Evolutionary conservation across 2,113 vertebrate genomes (phyloP), one percentile per base, ranked within the genome.

Genomic region (Oncorhynchus masou): DNA sequence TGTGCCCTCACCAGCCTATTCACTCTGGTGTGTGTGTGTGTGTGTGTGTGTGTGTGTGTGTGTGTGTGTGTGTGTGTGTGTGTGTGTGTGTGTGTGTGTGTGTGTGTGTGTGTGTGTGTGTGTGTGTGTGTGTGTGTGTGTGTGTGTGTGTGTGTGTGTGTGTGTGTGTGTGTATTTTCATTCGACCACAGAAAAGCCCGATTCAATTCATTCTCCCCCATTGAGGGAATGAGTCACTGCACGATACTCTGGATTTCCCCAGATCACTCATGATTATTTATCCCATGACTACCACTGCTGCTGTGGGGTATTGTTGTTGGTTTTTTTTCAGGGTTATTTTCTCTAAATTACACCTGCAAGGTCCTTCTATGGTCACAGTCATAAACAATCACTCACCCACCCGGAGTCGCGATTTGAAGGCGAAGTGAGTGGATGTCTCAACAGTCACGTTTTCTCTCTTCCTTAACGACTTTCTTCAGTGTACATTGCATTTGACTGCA

Each of bases 291-390:
- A 83, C 65, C 72, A 81, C 84, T 48, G 34, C 64, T 69, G 74
- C 81, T 70, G 75, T 69, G 78, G 71, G 82, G 79, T 81, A 69
- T 79, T 84, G 80, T 27, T 27, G 2, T 27, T 2, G 0, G 0
- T 27, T 87, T 86, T 84, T 85, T 87, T 85, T 77, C 59, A 68
- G 77, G 62, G 79, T 83, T 79, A 74, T 83, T 82, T 80, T 39
- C 59, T 24, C 85, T 74, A 74, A 78, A 88, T 85, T 84, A 86
- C 25, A 76, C 68, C 71, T 27, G 71, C 73, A 77, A 83, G 64
- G 74, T 78, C 77, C 74, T 78, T 84, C 39, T 80, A 48, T 76
- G 60, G 84, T 74, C 39, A 76, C 81, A 80, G 77, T 89, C 75
- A 45, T 3, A 45, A 45, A 45, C 39, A 45, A 45, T 45, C 39